These are phyloP conservation scores for Dascillus cervinus DNA, from an alignment of 2,888 invertebrate species.

Conservation along the genomic window DNA sequence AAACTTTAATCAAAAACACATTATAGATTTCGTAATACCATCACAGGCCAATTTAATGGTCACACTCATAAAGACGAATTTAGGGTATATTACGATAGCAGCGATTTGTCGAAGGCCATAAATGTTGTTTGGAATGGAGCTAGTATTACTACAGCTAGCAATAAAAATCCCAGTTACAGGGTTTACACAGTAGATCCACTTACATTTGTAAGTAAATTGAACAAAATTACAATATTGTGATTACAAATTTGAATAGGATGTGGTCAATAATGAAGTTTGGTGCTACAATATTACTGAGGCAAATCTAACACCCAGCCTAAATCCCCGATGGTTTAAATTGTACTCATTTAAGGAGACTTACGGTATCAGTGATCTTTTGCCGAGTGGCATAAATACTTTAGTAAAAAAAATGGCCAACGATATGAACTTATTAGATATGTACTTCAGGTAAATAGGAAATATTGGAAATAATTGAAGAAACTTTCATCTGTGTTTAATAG, in stretches of 20 bases:
- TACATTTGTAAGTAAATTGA: constrained; percentile 49
- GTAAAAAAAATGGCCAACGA: constrained; percentile 36
- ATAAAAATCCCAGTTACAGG: constrained; percentile 61
- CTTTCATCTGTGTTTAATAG: too few species aligned
- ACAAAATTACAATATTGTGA: neutral
- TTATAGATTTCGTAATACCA: constrained; percentile 60
- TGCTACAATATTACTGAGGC: constrained; percentile 69
- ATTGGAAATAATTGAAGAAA: too few species aligned
- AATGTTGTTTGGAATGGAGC: constrained; percentile 75
- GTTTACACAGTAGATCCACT: constrained; percentile 59
- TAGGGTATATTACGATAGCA: constrained; percentile 56
- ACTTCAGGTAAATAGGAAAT: constrained; percentile 29
- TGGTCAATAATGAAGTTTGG: constrained; percentile 61
- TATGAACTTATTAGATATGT: too few species aligned
- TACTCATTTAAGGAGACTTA: constrained; percentile 64
- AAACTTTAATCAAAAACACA: too few species aligned
- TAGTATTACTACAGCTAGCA: constrained; percentile 58
- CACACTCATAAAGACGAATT: constrained; percentile 73
- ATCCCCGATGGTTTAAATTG: constrained; percentile 65
- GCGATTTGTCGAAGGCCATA: constrained; percentile 48
- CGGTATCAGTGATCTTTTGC: constrained; percentile 35
- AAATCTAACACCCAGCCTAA: constrained; percentile 47
- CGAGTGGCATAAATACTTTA: constrained; percentile 37
- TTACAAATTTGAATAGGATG: constrained; percentile 42
- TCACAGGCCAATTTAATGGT: constrained; percentile 74